Evolutionary conservation across 2,113 vertebrate species (phyloP).

Genomic region (Chionomys nivalis): DNA sequence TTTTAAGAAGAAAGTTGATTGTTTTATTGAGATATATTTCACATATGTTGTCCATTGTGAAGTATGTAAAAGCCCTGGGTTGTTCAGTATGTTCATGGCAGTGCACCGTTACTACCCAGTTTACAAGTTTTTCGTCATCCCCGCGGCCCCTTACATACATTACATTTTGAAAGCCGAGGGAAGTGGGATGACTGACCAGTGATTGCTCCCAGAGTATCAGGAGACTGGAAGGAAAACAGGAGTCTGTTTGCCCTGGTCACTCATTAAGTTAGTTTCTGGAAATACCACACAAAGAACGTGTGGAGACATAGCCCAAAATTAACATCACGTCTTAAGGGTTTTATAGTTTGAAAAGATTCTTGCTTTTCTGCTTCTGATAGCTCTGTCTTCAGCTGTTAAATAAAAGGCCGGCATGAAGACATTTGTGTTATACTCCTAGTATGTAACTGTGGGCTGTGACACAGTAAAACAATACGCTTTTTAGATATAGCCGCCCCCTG

Average conservation of each 20-base stretch:
- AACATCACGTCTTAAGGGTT: background rate
- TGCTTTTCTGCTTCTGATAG: background rate
- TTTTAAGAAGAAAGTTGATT: background rate
- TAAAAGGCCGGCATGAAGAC: background rate
- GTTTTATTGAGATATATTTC: background rate
- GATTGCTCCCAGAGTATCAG: too few relatives aligned
- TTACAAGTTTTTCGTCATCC: background rate
- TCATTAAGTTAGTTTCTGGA: background rate
- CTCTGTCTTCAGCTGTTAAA: background rate
- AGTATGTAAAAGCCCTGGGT: background rate
- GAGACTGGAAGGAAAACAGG: background rate
- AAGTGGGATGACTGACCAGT: background rate
- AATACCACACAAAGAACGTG: background rate
- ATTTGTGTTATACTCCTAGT: background rate
- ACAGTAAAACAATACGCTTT: background rate
- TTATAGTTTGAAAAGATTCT: background rate
- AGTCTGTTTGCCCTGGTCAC: background rate
- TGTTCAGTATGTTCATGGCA: background rate
- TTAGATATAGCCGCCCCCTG: background rate
- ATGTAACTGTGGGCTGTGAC: background rate
- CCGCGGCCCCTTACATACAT: fast-evolving
- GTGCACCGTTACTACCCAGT: background rate
- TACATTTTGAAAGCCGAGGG: conserved; percentile 9
- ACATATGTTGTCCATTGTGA: background rate
- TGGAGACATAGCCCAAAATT: background rate